Base-by-base conservation (phyloP, 2,113 vertebrate genomes). In the Eidolon helvum region DNA sequence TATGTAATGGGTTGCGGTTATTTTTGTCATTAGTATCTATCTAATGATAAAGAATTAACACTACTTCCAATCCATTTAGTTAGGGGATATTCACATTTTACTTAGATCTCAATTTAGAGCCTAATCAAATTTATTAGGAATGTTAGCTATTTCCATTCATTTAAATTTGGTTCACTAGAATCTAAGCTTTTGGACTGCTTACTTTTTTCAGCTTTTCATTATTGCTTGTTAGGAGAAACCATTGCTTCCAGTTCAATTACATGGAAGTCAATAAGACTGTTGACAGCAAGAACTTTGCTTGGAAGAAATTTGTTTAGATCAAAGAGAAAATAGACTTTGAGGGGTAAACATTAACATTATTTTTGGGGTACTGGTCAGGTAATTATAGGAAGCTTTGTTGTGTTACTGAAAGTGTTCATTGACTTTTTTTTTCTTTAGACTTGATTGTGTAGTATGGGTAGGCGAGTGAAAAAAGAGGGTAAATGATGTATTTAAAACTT, bases 401-500 rank as follows among this genome's bases (percentile, higher is more conserved):
- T 75, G 33, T 83, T 91, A 33, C 30, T 71, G 28, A 77, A 96
- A 66, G 63, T 78, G n/a, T 75, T 69, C 11, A 26, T 33, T 89
- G 40, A 10, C 50, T 93, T 87, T 45, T 91, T 53, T 72, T 86
- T 89, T 91, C n/a, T 96, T 93, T 91, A 95, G 68, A 87, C 87
- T 61, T 87, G 5, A 28, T 87, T 96, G 53, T 92, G n/a, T 16
- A 40, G 9, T 89, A 10, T 33, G 26, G 5, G 15, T 66, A 80
- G 24, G 9, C 6, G 2, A 90, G 10, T 72, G 38, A 74, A 78
- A 95, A 95, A 38, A 65, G 26, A 85, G 33, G 63, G 28, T 66
- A 71, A 92, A 83, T 35, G 10, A 10, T 69, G 12, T 55, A 45
- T 95, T 30, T 89, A 69, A 95, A 75, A 75, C 87, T 78, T 85